Percentiles rank a stretch among this genome's conserved stretches.
Evolutionary conservation across 2,113 vertebrate genomes (phyloP).

Genomic region (Chlamydotis undulata): DNA sequence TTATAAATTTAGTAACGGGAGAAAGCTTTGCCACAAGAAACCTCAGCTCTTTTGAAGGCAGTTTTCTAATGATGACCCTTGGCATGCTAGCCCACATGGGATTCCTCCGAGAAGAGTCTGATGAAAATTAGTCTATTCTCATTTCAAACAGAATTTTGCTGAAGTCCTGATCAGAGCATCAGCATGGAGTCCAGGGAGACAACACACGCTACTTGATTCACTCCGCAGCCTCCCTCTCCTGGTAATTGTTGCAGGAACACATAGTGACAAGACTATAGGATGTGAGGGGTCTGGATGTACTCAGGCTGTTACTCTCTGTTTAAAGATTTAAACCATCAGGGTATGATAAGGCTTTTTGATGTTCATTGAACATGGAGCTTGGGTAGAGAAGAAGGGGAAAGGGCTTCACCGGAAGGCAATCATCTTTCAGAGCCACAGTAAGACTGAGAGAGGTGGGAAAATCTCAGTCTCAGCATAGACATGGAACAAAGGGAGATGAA

Average conservation of each 20-base stretch:
- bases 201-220: constrained; percentile 86
- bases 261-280: constrained; percentile 92
- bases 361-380: constrained; percentile 94
- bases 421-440: constrained; percentile 90
- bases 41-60: constrained; percentile 87
- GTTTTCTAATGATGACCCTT: constrained; percentile 99
- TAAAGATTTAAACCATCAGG: constrained; percentile 99
- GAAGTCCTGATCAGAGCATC: constrained; percentile 97
- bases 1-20: constrained; percentile 91
- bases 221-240: constrained; percentile 86
- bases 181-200: constrained; percentile 87
- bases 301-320: constrained; percentile 99
- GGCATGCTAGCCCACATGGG: constrained; percentile 94
- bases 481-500: constrained; percentile 95
- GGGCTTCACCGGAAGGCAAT: constrained; percentile 92
- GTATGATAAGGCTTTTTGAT: constrained; percentile 98
- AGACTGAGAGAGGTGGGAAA: constrained; percentile 86
- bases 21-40: constrained; percentile 85
- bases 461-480: constrained; percentile 84
- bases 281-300: constrained; percentile 94
- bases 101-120: constrained; percentile 89
- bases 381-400: constrained; percentile 90
- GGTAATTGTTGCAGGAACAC: constrained; percentile 91
- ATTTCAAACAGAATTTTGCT: constrained; percentile 99
- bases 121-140: constrained; percentile 99